phyloP scores from a whole-genome alignment of 2,888 invertebrate genomes.

The Gibbula magus region DNA sequence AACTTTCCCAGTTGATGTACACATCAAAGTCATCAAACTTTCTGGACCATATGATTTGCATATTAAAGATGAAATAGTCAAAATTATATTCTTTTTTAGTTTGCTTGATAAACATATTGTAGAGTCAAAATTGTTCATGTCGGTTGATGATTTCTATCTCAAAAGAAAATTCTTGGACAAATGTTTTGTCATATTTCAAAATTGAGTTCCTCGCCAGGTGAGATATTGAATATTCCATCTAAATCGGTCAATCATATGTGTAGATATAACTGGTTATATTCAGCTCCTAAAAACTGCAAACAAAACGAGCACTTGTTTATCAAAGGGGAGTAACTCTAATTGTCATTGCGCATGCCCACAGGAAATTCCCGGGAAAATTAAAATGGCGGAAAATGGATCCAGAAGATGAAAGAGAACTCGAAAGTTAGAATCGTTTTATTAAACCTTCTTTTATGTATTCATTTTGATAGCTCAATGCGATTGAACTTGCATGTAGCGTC shows the following conservation, averaged over 20 bases:
- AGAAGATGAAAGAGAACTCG: constrained; percentile 34
- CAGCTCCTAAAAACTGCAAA: neutral
- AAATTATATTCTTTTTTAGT: constrained; percentile 25
- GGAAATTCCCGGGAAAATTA: constrained; percentile 22
- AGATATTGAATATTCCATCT: too few species aligned
- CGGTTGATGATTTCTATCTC: neutral
- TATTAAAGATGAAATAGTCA: constrained; percentile 40
- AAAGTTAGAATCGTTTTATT: constrained; percentile 24
- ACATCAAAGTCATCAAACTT: constrained; percentile 53
- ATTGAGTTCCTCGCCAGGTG: neutral
- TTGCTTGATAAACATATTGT: neutral
- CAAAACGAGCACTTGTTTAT: neutral
- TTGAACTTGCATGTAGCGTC: too few species aligned
- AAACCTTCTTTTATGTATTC: too few species aligned
- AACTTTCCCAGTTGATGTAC: constrained; percentile 50
- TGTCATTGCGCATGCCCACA: neutral
- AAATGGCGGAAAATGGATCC: constrained; percentile 32
- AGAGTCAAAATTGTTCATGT: neutral
- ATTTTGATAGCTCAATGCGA: too few species aligned
- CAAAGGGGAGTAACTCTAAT: neutral
- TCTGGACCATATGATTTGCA: constrained; percentile 56
- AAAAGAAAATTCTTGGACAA: too few species aligned
- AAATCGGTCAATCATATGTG: neutral
- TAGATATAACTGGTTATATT: neutral
- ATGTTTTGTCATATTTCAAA: neutral